These are phyloP conservation scores for Laspeyria flexula DNA, from an alignment of 2,888 invertebrate genomes.

Conservation along the genomic window DNA sequence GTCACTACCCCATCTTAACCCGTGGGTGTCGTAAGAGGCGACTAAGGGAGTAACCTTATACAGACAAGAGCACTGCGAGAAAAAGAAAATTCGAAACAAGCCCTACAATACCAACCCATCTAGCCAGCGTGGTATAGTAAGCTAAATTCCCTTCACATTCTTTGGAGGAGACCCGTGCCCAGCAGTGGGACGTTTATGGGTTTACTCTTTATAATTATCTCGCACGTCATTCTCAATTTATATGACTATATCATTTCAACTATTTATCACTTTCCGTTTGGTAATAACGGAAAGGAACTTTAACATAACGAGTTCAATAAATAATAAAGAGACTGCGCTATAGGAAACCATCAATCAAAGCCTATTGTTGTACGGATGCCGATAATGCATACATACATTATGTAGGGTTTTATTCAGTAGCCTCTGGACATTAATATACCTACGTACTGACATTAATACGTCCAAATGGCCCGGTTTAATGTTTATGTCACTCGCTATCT, in stretches of 20 bases:
- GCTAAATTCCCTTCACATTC: no score
- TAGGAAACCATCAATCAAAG: slow-evolving; percentile 51
- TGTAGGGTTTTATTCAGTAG: background rate
- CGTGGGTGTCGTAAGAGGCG: no score
- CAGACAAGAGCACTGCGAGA: no score
- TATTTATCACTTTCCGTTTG: background rate
- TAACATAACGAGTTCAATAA: slow-evolving; percentile 9
- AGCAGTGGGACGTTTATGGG: no score
- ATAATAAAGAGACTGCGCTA: slow-evolving; percentile 29
- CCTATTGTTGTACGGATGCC: slow-evolving; percentile 32
- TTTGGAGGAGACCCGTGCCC: no score
- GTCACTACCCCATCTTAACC: no score
- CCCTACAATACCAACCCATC: no score
- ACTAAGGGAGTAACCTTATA: no score
- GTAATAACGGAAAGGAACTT: background rate
- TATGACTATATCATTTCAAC: background rate
- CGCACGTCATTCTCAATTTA: no score
- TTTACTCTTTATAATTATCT: no score
- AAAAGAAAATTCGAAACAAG: no score
- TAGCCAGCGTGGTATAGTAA: no score
- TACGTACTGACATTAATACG: background rate
- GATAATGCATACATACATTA: slow-evolving; percentile 27
- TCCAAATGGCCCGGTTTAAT: background rate
- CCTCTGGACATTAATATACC: background rate
- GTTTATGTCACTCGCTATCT: background rate